A percentile compares a stretch with the other conserved stretches of the same genome.
phyloP scores from a whole-genome alignment of 2,888 invertebrate species.

The Dioctria rufipes region DNA sequence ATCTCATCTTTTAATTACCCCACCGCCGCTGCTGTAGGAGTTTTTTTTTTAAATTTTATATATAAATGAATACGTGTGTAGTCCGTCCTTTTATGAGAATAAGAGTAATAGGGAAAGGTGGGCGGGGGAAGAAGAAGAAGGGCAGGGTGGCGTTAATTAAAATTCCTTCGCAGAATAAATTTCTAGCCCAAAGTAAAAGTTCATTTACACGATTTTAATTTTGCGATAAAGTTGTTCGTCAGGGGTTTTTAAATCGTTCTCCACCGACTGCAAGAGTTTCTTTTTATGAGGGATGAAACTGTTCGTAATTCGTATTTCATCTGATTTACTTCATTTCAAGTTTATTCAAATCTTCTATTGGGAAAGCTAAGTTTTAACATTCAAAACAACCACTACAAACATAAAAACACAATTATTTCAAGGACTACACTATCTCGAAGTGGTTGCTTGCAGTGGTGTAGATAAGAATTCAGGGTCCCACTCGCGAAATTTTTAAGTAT shows the following conservation, averaged over 20 bases:
- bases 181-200: constrained; percentile 46
- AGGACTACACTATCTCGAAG: too few species aligned
- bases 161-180: constrained; percentile 50
- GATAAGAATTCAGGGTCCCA: too few species aligned
- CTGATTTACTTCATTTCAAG: neutral
- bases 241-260: constrained; percentile 37
- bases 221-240: constrained; percentile 53
- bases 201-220: constrained; percentile 54
- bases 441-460: too few species aligned
- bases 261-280: neutral
- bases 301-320: constrained; percentile 19
- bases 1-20: constrained; percentile 55
- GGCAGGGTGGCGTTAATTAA: constrained; percentile 50
- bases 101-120: too few species aligned
- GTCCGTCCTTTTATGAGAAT: neutral
- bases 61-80: neutral
- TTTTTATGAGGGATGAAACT: constrained; percentile 12
- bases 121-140: neutral
- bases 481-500: too few species aligned
- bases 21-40: neutral
- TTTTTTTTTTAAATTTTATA: constrained; percentile 14
- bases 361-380: neutral
- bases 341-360: neutral
- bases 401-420: too few species aligned
- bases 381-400: neutral